Base-by-base conservation (phyloP, 2,797 vertebrate genomes). In the Myripristis jacobus region DNA sequence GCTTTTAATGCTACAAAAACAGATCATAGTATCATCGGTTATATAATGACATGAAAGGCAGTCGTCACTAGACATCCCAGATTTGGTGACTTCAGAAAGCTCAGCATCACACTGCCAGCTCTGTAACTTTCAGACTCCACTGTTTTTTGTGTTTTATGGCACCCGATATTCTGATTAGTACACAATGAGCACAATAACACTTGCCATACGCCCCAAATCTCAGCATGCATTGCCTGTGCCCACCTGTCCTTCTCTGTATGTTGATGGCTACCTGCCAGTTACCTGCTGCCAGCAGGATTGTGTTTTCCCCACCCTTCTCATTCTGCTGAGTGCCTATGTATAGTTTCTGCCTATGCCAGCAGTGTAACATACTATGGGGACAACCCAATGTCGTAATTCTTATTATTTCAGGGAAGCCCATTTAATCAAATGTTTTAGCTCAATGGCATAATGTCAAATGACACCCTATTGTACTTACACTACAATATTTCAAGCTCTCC, bases 401-500 rank as follows among this genome's bases (percentile, higher is more conserved):
- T 21, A 72, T 82, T 63, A 81, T 78, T 77, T 80, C 62, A 61
- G 69, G 68, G 58, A 82, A 76, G 66, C 62, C 70, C 62, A 66
- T 76, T 80, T 65, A 82, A 77, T 86, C 78, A 82, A 61, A 52
- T 15, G 62, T 36, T 57, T 77, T 31, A 44, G 70, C 61, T 73
- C 64, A 80, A 79, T 73, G 75, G 57, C 65, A 36, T 51, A 4
- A 51, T 15, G n/a, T 54, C 51, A 10, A 79, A 85, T 50, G 61
- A 67, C 66, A 48, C 51, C 44, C 46, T n/a, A n/a, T 4, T 50
- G 1, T 73, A 51, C 51, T 74, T n/a, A 31, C 65, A 44, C 19
- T 13, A 68, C 72, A 71, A 47, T 38, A 58, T 47, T 10, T 53
- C 44, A 43, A 48, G 54, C 31, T 19, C 43, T 0, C 10, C 53